Evolutionary conservation across 2,113 vertebrate species (phyloP).

Genomic region (Copsychus sechellarum): DNA sequence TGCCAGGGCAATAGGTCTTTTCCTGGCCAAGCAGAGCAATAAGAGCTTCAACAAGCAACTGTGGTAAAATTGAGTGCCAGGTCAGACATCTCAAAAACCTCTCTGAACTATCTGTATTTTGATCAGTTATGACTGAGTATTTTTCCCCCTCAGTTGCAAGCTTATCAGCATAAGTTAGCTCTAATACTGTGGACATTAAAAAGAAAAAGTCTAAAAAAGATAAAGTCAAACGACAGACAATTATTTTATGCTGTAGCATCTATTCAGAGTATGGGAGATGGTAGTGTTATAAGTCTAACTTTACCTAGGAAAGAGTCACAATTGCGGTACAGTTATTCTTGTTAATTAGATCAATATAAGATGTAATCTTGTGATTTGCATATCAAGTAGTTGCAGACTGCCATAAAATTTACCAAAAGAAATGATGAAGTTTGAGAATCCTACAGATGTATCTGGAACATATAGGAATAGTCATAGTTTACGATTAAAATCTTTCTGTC

Average conservation of each 20-base stretch:
- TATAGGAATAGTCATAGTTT: background rate
- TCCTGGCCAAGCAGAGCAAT: background rate
- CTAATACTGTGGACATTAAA: background rate
- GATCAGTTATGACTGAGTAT: background rate
- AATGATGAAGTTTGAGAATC: background rate
- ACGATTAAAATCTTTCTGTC: background rate
- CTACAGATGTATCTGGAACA: accelerated
- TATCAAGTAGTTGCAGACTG: background rate
- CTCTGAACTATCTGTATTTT: background rate
- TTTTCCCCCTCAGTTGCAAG: background rate
- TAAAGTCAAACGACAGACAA: background rate
- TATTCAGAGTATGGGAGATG: background rate
- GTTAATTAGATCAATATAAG: background rate
- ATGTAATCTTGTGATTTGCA: background rate
- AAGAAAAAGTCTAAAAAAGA: background rate
- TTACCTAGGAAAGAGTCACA: background rate
- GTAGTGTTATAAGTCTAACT: background rate
- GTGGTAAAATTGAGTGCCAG: background rate
- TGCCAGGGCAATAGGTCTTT: background rate
- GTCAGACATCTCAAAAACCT: background rate
- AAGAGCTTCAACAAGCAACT: background rate
- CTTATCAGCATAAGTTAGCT: background rate
- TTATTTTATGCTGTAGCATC: background rate
- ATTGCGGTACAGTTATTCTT: background rate
- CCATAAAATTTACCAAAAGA: background rate